phyloP scores from a whole-genome alignment of 2,797 vertebrate genomes.

The Kryptolebias ocellatus region DNA sequence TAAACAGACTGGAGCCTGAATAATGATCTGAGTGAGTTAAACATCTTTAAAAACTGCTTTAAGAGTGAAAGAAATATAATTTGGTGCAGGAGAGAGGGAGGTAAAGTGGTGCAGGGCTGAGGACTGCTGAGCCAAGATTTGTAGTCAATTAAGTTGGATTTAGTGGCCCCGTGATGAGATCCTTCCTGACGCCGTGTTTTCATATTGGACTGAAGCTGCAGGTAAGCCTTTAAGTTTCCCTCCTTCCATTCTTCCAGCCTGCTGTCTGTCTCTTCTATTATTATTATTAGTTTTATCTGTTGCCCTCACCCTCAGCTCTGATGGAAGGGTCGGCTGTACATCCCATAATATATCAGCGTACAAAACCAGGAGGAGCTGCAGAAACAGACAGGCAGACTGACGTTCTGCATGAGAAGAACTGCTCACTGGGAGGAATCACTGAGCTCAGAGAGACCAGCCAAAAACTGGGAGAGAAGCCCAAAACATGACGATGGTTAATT shows the following conservation, averaged over 20 bases:
- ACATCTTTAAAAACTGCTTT: constrained; percentile 5
- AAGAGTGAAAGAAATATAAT: not conserved
- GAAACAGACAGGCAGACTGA: too few relatives aligned
- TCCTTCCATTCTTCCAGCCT: not conserved
- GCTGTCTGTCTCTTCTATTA: constrained; percentile 15
- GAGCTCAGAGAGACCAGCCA: too few relatives aligned
- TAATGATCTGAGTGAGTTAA: not conserved
- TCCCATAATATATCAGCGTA: constrained; percentile 10
- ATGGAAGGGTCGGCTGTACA: constrained; percentile 20
- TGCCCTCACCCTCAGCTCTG: constrained; percentile 8
- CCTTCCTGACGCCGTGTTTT: constrained; percentile 62
- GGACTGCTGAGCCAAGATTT: constrained; percentile 74
- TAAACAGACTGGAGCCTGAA: not conserved
- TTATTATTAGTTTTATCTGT: constrained; percentile 14
- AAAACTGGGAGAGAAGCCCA: too few relatives aligned
- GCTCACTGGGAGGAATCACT: not conserved
- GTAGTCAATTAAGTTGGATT: constrained; percentile 85
- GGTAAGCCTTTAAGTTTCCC: constrained; percentile 72
- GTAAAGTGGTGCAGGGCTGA: constrained; percentile 27
- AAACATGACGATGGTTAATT: too few relatives aligned
- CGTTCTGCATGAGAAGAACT: not conserved
- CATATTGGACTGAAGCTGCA: constrained; percentile 75
- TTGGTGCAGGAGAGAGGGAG: constrained; percentile 3
- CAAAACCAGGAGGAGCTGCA: constrained; percentile 52
- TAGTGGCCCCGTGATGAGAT: constrained; percentile 62